Evolutionary conservation across 1,140 invertebrate genomes (phyloP), one percentile per base, ranked within the genome.

Genomic region (Anastatus disparis): DNA sequence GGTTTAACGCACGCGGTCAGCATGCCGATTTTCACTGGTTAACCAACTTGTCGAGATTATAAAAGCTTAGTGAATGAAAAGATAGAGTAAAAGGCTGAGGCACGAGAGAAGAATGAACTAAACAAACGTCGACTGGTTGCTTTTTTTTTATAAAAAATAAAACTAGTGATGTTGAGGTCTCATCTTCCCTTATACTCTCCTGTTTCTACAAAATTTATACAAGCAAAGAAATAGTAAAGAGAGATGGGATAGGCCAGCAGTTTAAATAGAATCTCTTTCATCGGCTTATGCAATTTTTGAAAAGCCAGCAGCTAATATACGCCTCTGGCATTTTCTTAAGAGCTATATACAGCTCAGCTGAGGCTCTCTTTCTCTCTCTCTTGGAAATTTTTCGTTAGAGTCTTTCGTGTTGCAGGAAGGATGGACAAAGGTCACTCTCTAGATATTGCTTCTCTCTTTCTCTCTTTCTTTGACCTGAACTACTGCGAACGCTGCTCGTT

Each of bases 231-330:
- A n/a, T n/a, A n/a, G n/a, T n/a, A n/a, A n/a, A n/a, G n/a, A n/a
- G n/a, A n/a, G n/a, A n/a, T n/a, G n/a, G n/a, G n/a, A n/a, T n/a
- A n/a, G n/a, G n/a, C n/a, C n/a, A 3, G 20, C 10, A 44, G 20
- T 55, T 55, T 52, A 56, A 46, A 67, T 35, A 46, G 53, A 67
- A 56, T 56, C 40, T 22, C 44, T 52, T 69, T 69, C 56, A 52
- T 52, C n/a, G 55, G 24, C 46, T 61, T 52, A 61, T 61, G 27
- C 31, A 2, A 52, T 42, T 69, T 61, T 61, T 56, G n/a, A 42
- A 53, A 69, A 66, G n/a, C 2, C 22, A 20, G 48, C 48, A 13
- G 2, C n/a, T 22, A 17, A 9, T 10, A 27, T 20, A 17, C 6
- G 64, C 46, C 29, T 22, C 15, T 27, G 48, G 35, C 38, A 56